Evolutionary conservation across 2,888 invertebrate genomes (phyloP).

Genomic region (Pecten maximus): DNA sequence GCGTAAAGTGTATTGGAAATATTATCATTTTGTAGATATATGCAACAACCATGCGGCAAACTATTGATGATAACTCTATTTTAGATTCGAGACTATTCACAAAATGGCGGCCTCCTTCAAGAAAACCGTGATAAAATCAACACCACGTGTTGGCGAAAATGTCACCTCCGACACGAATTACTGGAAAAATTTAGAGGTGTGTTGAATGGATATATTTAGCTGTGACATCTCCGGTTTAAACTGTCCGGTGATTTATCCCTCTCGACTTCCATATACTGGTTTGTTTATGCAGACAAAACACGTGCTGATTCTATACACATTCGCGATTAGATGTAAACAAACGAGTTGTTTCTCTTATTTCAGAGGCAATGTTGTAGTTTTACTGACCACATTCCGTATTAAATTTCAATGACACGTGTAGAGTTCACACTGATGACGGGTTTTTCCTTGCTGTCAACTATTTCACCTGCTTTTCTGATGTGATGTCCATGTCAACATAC

Average conservation of each 20-base stretch:
- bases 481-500: not conserved
- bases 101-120: slow-evolving; percentile 86
- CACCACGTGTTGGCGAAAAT: slow-evolving; percentile 87
- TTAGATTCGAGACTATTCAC: slow-evolving; percentile 49
- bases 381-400: not conserved
- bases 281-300: not conserved
- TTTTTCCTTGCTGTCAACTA: not conserved
- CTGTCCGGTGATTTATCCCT: not conserved
- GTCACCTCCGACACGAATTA: slow-evolving; percentile 91
- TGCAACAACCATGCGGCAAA: not conserved
- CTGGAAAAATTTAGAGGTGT: slow-evolving; percentile 92
- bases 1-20: not conserved
- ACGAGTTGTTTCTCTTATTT: not conserved
- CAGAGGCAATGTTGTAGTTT: not conserved
- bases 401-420: not conserved
- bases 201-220: not conserved
- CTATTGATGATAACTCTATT: not conserved
- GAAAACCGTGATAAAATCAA: slow-evolving; percentile 86
- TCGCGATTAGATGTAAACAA: not conserved
- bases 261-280: not conserved
- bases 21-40: not conserved
- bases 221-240: not conserved
- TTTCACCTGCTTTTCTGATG: not conserved
- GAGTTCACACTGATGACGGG: not conserved
- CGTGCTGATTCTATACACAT: not conserved